Conservation (phyloP, 2,888 invertebrate genomes). For the Ashinkailepas kermadecensis region DNA sequence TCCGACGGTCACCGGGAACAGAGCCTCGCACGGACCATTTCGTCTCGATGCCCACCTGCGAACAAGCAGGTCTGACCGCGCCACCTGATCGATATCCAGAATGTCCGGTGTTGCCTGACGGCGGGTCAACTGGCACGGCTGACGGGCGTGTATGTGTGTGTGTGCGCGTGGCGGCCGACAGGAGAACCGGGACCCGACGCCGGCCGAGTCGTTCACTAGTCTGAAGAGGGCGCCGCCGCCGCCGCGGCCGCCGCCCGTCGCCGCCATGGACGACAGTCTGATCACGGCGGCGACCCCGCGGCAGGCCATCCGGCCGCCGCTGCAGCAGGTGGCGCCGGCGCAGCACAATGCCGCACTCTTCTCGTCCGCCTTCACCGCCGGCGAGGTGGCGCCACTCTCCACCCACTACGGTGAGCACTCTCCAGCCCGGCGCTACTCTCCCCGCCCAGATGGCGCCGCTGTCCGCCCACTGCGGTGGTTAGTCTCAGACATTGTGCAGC, state of each 20-base stretch:
- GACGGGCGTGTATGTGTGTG: too few species aligned
- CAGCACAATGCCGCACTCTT: neutral
- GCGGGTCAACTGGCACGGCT: too few species aligned
- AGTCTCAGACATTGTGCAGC: too few species aligned
- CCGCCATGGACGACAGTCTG: neutral
- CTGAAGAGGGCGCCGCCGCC: neutral
- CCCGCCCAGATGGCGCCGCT: too few species aligned
- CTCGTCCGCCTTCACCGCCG: neutral
- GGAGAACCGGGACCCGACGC: constrained; percentile 6
- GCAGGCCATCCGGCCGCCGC: neutral
- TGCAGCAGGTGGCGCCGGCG: constrained; percentile 6
- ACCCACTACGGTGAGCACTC: neutral
- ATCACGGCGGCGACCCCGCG: neutral
- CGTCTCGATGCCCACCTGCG: too few species aligned
- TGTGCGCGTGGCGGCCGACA: neutral
- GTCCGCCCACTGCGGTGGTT: too few species aligned
- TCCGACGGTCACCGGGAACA: too few species aligned
- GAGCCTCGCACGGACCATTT: too few species aligned
- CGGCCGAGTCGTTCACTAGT: neutral
- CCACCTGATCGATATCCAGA: too few species aligned
- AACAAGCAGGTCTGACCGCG: too few species aligned
- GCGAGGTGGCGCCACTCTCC: neutral
- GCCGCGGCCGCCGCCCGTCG: neutral
- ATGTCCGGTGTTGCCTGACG: too few species aligned
- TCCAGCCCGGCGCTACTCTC: too few species aligned